Percentiles rank a stretch among this genome's conserved stretches.
phyloP scores from a whole-genome alignment of 2,888 invertebrate species.

The Torymus texanus region DNA sequence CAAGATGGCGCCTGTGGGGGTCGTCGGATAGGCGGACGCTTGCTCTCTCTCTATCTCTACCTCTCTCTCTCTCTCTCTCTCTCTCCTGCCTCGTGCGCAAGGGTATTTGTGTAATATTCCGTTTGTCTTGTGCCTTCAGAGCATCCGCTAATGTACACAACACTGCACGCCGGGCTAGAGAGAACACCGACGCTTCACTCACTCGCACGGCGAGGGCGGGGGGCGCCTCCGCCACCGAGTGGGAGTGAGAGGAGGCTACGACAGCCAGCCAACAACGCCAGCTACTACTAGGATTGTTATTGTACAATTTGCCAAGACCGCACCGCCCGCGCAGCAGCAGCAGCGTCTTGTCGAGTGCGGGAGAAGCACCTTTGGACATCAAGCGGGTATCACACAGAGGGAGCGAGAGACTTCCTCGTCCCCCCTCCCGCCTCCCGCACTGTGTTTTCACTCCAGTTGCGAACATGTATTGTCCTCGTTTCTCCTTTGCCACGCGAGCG shows the following conservation, averaged over 20 bases:
- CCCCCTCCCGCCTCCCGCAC: slow-evolving; percentile 56
- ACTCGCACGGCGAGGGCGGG: slow-evolving; percentile 49
- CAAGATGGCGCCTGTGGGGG: slow-evolving; percentile 66
- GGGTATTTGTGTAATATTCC: slow-evolving; percentile 76
- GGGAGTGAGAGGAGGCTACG: slow-evolving; percentile 58
- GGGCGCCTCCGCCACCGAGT: not conserved
- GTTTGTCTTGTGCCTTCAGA: slow-evolving; percentile 75
- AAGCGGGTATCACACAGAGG: slow-evolving; percentile 70
- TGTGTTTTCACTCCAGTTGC: slow-evolving; percentile 44
- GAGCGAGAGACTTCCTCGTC: slow-evolving; percentile 54
- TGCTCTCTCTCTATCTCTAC: not conserved
- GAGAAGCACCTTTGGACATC: slow-evolving; percentile 75
- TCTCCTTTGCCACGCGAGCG: slow-evolving; percentile 17
- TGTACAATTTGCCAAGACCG: slow-evolving; percentile 73
- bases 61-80: too few relatives aligned
- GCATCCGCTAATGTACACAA: slow-evolving; percentile 75
- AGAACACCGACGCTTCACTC: slow-evolving; percentile 9
- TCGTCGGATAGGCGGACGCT: slow-evolving; percentile 50
- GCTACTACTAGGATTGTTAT: slow-evolving; percentile 73
- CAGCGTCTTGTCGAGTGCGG: slow-evolving; percentile 65
- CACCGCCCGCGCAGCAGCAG: slow-evolving; percentile 52
- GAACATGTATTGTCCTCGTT: slow-evolving; percentile 71
- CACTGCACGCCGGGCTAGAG: slow-evolving; percentile 58
- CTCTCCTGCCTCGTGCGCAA: not conserved
- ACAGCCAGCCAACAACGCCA: slow-evolving; percentile 65